Evolutionary conservation across 2,888 invertebrate genomes (phyloP), one percentile per base, ranked within the genome.

Genomic region (Diaphora mendica): DNA sequence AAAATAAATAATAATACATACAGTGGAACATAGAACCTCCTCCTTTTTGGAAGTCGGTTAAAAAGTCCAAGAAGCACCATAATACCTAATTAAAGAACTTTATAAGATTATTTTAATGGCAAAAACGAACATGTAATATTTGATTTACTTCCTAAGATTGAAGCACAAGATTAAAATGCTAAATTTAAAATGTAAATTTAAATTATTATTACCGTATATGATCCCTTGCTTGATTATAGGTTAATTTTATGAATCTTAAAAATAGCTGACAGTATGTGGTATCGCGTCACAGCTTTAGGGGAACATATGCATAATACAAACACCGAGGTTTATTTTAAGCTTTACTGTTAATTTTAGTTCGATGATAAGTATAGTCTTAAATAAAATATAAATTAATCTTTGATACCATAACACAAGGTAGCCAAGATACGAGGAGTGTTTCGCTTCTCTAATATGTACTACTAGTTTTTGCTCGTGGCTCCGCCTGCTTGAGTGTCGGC

Each of bases 241-340:
- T n/a, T 39, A 13, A 5, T 39, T 64, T 9, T n/a, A 65, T 65
- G n/a, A 13, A 39, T 11, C 13, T 39, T 39, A n/a, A 65, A n/a
- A 65, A 65, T 65, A 65, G n/a, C 39, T 30, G 3, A 17, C 62
- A 30, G 17, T 30, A 30, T 62, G 62, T 62, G 30, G 7, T 30
- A 62, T 62, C 62, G 30, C 62, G 30, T 30, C 62, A 30, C 15
- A 62, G 17, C 5, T 62, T 62, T 15, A 62, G 26, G 62, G 62
- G 62, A 62, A 30, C 62, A 26, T 59, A 59, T 15, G 8, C 30
- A 17, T 62, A 62, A 17, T 62, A 62, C 17, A 65, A 65, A 65
- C 64, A 65, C 11, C 39, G 39, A 65, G 33, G 64, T 35, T 23
- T 65, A 65, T 65, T 65, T 65, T 65, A 35, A 65, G 39, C 9